Conservation (phyloP, 92 coral and sea anemone species). For the Diadumene lineata region DNA sequence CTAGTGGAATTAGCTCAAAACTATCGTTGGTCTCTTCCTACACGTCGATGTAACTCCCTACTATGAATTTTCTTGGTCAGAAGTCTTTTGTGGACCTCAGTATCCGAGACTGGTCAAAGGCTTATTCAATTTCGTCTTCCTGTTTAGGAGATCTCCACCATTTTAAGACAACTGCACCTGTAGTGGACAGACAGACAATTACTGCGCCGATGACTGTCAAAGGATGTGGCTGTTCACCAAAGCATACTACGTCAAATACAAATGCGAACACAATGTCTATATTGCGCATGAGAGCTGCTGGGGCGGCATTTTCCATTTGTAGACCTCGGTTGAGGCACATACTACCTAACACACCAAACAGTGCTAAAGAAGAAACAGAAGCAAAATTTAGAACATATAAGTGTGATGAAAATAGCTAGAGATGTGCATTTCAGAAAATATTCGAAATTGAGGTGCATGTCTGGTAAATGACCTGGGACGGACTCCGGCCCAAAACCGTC, state of each 20-base stretch:
- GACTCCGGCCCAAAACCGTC: too few species aligned
- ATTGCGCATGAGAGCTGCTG: conserved; percentile 87
- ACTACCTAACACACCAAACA: conserved; percentile 80
- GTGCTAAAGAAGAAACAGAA: conserved; percentile 37
- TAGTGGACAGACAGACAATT: conserved; percentile 63
- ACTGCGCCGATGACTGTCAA: conserved; percentile 68
- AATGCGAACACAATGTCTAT: conserved; percentile 79
- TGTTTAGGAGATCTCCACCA: conserved; percentile 50
- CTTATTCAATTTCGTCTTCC: neutral
- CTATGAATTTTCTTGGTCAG: too few species aligned
- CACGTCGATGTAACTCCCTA: too few species aligned
- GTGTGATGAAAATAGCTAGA: too few species aligned
- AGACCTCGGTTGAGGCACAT: conserved; percentile 82
- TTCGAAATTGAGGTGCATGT: too few species aligned
- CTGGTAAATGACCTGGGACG: too few species aligned
- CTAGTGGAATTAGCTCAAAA: too few species aligned
- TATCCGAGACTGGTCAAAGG: neutral
- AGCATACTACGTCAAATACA: conserved; percentile 65
- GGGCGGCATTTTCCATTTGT: conserved; percentile 85
- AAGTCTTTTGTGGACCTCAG: too few species aligned
- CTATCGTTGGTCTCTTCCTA: too few species aligned
- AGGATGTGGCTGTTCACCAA: conserved; percentile 54
- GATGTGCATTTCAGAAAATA: too few species aligned
- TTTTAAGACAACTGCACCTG: conserved; percentile 62
- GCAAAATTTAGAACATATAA: too few species aligned